These are phyloP conservation scores for Cryptus viduatorius DNA, from an alignment of 2,888 invertebrate species.

Conservation along the genomic window DNA sequence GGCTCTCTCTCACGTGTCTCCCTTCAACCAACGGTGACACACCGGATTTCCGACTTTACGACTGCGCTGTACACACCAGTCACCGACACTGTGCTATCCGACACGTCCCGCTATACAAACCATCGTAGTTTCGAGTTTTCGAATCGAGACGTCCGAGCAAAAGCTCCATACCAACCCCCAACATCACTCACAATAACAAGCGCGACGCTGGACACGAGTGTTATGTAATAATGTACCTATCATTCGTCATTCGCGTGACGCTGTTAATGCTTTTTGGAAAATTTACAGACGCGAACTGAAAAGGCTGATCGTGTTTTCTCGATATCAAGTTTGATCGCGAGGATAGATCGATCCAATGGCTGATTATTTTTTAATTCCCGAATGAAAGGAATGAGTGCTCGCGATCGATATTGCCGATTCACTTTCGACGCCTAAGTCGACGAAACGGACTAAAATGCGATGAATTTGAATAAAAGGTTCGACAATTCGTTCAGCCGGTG, in stretches of 20 bases:
- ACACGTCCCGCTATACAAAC: not conserved
- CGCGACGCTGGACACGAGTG: slow-evolving; percentile 31
- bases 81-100: not conserved
- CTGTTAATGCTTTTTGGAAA: not conserved
- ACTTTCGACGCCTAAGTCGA: too few relatives aligned
- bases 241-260: not conserved
- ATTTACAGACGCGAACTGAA: not conserved
- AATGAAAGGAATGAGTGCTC: too few relatives aligned
- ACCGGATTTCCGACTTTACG: slow-evolving; percentile 54
- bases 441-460: too few relatives aligned
- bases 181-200: slow-evolving; percentile 46
- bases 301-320: too few relatives aligned
- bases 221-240: slow-evolving; percentile 36
- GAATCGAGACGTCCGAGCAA: slow-evolving; percentile 25
- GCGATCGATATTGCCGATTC: too few relatives aligned
- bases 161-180: not conserved
- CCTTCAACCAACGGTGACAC: slow-evolving; percentile 50
- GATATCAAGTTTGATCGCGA: too few relatives aligned
- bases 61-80: slow-evolving; percentile 32
- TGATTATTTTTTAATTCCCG: too few relatives aligned
- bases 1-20: slow-evolving; percentile 15
- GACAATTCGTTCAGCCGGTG: too few relatives aligned
- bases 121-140: slow-evolving; percentile 56
- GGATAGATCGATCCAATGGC: too few relatives aligned
- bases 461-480: too few relatives aligned